Evolutionary conservation across 2,888 invertebrate species (phyloP), one percentile per base, ranked within the genome.

Genomic region (Napeogenes sylphis): DNA sequence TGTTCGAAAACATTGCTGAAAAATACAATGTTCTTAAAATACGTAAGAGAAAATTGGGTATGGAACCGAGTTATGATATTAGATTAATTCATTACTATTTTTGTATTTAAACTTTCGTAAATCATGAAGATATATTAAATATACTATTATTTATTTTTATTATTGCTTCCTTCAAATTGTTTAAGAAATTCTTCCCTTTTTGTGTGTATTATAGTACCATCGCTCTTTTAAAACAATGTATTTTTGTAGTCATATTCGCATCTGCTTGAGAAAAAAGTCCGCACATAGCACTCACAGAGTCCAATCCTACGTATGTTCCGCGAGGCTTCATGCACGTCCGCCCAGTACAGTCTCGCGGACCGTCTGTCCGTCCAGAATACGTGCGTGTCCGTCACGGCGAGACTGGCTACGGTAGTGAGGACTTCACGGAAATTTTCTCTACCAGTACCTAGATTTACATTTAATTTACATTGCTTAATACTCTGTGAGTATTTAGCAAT

Each of bases 291-390:
- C 66, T 61, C 54, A 66, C 66, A 55, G 1, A 66, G 38, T 21
- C 64, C 66, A 13, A 66, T 61, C 13, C 61, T 46, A 1, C 90
- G 80, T 59, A 83, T 78, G 42, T 70, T 75, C 32, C 79, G 79
- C 13, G 75, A 70, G 2, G 76, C 71, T 56, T 85, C 84, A 33
- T 87, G 83, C 4, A 85, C 64, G 12, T 71, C 80, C 0, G 88
- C 79, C 90, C 90, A 95, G 76, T 91, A 93, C 4, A 96, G 75
- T 3, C 90, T 80, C 3, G 87, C 78, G 0, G 93, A 92, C 30
- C 88, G 82, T 14, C 90, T 75, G 70, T 92, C 91, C 0, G 93
- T 92, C 95, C 96, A 96, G 77, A 95, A 95, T 21, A 95, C 77
- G 72, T 93, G 92, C 10, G 91, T 86, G n/a, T 92, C 92, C 0